A percentile compares a stretch with the other conserved stretches of the same genome.
Evolutionary conservation across 2,113 vertebrate genomes (phyloP).

Genomic region (Cygnus buccinator): DNA sequence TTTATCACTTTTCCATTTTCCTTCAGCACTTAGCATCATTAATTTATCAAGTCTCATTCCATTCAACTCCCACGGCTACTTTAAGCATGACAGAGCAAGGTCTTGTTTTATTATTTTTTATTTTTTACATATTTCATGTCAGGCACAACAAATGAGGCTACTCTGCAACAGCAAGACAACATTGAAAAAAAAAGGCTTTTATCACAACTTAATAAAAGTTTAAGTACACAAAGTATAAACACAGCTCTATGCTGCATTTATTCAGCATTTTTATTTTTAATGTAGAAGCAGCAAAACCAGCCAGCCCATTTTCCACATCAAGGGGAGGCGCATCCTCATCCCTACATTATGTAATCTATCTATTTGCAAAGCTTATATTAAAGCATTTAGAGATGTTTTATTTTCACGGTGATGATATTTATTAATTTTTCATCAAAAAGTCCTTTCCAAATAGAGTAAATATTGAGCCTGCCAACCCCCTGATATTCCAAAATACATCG

Average conservation of each 20-base stretch:
- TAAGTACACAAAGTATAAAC: neutral
- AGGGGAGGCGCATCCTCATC: neutral
- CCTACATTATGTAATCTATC: neutral
- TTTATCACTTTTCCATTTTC: slow-evolving; percentile 46
- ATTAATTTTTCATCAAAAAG: neutral
- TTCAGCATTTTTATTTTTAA: neutral
- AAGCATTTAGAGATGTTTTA: neutral
- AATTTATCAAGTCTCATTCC: slow-evolving; percentile 58
- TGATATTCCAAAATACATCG: neutral
- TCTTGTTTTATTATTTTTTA: slow-evolving; percentile 16
- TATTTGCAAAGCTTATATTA: neutral
- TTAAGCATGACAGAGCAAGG: slow-evolving; percentile 54
- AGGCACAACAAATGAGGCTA: slow-evolving; percentile 36
- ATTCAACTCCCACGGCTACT: slow-evolving; percentile 54
- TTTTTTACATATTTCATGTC: slow-evolving; percentile 34
- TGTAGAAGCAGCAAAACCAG: fast-evolving
- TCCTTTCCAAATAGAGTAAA: neutral
- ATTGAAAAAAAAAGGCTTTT: neutral
- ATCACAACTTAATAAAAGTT: neutral
- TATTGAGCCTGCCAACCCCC: neutral
- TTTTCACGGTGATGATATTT: neutral
- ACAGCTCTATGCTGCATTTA: neutral
- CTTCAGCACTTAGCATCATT: slow-evolving; percentile 61
- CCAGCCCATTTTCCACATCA: fast-evolving
- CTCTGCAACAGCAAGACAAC: neutral